Conservation (phyloP, 1,140 invertebrate genomes). For the Papilio glaucus region DNA sequence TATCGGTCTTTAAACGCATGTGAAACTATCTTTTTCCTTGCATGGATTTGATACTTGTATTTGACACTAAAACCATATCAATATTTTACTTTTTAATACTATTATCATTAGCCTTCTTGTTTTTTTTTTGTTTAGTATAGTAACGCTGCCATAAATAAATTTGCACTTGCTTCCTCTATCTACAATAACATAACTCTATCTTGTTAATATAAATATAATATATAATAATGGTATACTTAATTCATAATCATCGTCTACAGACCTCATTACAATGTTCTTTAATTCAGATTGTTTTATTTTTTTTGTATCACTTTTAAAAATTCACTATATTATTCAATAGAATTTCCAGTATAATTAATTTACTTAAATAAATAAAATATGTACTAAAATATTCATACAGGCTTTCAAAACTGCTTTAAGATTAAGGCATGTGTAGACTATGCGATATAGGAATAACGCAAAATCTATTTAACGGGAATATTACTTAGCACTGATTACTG, state of each 20-base stretch:
- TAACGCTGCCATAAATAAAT: background rate
- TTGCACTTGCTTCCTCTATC: background rate
- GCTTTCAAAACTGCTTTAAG: constrained; percentile 48
- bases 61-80: background rate
- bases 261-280: background rate
- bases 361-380: background rate
- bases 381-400: constrained; percentile 13
- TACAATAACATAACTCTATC: background rate
- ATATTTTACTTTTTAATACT: background rate
- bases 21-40: background rate
- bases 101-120: background rate
- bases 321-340: background rate
- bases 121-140: background rate
- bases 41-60: background rate
- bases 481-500: constrained; percentile 21
- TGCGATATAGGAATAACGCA: constrained; percentile 25
- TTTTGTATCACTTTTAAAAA: background rate
- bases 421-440: constrained; percentile 52
- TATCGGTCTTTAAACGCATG: constrained; percentile 28
- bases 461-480: constrained; percentile 12
- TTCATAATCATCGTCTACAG: background rate
- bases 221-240: background rate
- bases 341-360: background rate
- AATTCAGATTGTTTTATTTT: background rate
- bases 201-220: background rate